These are phyloP conservation scores for Phengaris alcon DNA, from an alignment of 2,888 invertebrate species.

Conservation along the genomic window DNA sequence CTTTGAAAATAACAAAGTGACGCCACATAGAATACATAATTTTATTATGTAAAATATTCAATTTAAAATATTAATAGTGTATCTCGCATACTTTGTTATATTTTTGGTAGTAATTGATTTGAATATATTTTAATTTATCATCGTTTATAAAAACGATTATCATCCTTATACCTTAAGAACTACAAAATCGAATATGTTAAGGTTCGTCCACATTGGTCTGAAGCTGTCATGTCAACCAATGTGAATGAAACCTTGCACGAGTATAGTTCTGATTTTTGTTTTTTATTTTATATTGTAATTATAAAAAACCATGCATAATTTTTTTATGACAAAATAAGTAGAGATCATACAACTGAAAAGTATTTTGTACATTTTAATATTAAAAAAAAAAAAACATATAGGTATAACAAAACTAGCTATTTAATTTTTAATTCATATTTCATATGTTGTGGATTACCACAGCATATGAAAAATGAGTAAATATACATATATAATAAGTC, in stretches of 20 bases:
- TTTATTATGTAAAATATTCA: neutral
- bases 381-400: neutral
- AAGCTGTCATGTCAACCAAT: neutral
- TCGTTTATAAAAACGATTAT: neutral
- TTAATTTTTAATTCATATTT: neutral
- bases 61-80: neutral
- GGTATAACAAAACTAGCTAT: neutral
- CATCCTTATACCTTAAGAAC: neutral
- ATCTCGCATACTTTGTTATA: conserved; percentile 3
- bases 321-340: neutral
- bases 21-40: neutral
- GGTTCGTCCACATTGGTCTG: neutral
- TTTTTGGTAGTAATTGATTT: conserved; percentile 4
- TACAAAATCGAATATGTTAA: neutral
- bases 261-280: too few species aligned
- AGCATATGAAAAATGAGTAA: too few species aligned
- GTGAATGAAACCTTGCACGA: neutral
- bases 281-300: neutral
- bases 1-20: neutral
- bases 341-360: neutral
- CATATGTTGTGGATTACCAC: neutral
- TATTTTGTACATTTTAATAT: neutral
- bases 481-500: too few species aligned
- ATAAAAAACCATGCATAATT: neutral
- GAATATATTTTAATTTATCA: conserved; percentile 2